phyloP scores from a whole-genome alignment of 2,888 invertebrate species.

The Euproctis similis region DNA sequence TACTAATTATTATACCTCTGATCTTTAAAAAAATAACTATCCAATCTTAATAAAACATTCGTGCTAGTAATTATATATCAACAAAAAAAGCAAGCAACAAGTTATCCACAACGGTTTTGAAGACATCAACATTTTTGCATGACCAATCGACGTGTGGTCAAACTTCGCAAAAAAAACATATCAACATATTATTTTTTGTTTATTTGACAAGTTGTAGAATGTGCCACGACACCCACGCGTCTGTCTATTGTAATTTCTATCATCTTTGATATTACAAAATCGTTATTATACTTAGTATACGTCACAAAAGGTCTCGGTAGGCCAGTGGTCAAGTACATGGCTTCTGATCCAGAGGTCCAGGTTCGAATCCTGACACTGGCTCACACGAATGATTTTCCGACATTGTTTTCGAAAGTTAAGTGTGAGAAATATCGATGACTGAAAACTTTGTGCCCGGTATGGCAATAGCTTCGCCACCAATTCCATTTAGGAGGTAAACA shows the following conservation, averaged over 20 bases:
- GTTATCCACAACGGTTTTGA: slow-evolving; percentile 11
- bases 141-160: slow-evolving; percentile 20
- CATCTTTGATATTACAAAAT: slow-evolving; percentile 11
- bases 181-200: slow-evolving; percentile 24
- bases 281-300: slow-evolving; percentile 13
- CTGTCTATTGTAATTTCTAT: slow-evolving; percentile 21
- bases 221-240: slow-evolving; percentile 33
- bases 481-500: no score
- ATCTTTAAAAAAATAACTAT: slow-evolving; percentile 11
- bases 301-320: no score
- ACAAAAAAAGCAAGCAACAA: slow-evolving; percentile 8
- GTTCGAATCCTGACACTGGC: no score
- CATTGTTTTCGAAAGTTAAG: no score
- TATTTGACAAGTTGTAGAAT: slow-evolving; percentile 34
- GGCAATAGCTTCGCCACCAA: no score
- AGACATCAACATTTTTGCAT: slow-evolving; percentile 11
- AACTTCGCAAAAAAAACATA: slow-evolving; percentile 28
- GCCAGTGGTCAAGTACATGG: no score
- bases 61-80: slow-evolving; percentile 10
- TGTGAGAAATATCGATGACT: no score
- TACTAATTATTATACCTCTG: slow-evolving; percentile 10
- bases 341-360: no score
- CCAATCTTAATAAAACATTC: slow-evolving; percentile 3
- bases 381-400: no score
- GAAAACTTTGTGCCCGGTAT: no score